Evolutionary conservation across 2,888 invertebrate species (phyloP).

Genomic region (Tuberolachnus salignus): DNA sequence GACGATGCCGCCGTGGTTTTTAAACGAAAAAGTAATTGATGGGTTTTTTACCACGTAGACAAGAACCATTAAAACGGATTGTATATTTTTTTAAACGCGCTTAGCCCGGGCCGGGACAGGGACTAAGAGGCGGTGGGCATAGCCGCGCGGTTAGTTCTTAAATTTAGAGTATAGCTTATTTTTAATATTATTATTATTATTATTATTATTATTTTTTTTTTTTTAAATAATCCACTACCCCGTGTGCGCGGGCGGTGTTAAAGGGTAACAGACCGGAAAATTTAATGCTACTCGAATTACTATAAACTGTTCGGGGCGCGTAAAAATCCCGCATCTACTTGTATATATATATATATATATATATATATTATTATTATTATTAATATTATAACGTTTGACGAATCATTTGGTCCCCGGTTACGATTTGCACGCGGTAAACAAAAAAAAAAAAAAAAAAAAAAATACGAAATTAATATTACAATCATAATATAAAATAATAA

Average conservation of each 20-base stretch:
- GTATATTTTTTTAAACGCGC: constrained; percentile 38
- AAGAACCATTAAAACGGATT: constrained; percentile 48
- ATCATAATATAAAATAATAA: no score
- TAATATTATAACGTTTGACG: no score
- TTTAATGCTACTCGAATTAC: constrained; percentile 15
- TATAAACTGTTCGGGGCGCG: constrained; percentile 32
- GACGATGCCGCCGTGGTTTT: constrained; percentile 1
- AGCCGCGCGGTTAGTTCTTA: no score
- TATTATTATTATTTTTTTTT: no score
- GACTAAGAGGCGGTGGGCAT: no score
- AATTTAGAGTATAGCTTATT: constrained; percentile 19
- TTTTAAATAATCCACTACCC: no score
- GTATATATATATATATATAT: no score
- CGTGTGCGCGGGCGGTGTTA: constrained; percentile 1
- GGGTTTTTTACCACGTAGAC: constrained; percentile 28
- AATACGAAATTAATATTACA: background rate
- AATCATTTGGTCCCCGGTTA: constrained; percentile 27
- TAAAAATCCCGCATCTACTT: constrained; percentile 16
- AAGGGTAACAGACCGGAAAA: constrained; percentile 49
- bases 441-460: background rate
- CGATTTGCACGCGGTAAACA: constrained; percentile 16
- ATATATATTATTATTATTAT: no score
- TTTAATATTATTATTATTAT: background rate
- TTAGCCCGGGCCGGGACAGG: no score
- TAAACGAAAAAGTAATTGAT: constrained; percentile 55